Evolutionary conservation across 2,797 vertebrate species (phyloP).

Genomic region (Betta splendens): DNA sequence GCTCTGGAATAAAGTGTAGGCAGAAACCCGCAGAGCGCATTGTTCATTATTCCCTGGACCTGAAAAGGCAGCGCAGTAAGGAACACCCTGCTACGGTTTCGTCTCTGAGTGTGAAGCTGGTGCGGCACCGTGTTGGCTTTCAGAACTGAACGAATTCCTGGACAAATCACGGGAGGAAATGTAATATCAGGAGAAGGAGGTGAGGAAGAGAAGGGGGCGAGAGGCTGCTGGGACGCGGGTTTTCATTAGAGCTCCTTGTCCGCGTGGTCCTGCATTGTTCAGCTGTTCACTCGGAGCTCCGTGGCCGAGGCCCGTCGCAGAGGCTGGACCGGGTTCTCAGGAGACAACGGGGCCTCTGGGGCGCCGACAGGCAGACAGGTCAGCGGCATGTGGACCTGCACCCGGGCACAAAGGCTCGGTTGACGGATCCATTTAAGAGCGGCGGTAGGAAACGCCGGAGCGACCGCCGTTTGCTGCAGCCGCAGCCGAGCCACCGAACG

Average conservation of each 20-base stretch:
- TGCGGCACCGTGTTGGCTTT: slow-evolving; percentile 1
- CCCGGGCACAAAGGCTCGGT: too few relatives aligned
- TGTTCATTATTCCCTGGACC: slow-evolving; percentile 21
- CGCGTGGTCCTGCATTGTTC: slow-evolving; percentile 63
- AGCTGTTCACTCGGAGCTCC: slow-evolving; percentile 59
- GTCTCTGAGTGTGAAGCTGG: slow-evolving; percentile 1
- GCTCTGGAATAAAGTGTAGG: slow-evolving; percentile 29
- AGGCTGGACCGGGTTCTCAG: slow-evolving; percentile 75
- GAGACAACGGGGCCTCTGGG: slow-evolving; percentile 82
- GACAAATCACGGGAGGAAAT: slow-evolving; percentile 39
- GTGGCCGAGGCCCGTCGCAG: slow-evolving; percentile 71
- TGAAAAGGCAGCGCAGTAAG: background rate
- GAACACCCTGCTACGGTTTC: slow-evolving; percentile 7
- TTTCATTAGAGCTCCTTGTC: slow-evolving; percentile 69
- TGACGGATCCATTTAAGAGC: slow-evolving; percentile 48
- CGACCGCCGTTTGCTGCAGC: slow-evolving; percentile 43
- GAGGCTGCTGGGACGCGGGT: slow-evolving; percentile 54
- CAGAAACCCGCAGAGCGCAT: slow-evolving; percentile 5
- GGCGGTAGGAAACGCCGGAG: slow-evolving; percentile 46
- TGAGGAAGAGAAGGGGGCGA: slow-evolving; percentile 11
- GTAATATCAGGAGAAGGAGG: slow-evolving; percentile 32
- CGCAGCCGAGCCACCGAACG: slow-evolving; percentile 23
- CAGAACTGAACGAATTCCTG: slow-evolving; percentile 46
- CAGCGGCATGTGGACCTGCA: slow-evolving; percentile 28
- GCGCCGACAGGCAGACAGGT: slow-evolving; percentile 74